Evolutionary conservation across 2,888 invertebrate genomes (phyloP), one percentile per base, ranked within the genome.

Genomic region (Dicranocentrus wangi): DNA sequence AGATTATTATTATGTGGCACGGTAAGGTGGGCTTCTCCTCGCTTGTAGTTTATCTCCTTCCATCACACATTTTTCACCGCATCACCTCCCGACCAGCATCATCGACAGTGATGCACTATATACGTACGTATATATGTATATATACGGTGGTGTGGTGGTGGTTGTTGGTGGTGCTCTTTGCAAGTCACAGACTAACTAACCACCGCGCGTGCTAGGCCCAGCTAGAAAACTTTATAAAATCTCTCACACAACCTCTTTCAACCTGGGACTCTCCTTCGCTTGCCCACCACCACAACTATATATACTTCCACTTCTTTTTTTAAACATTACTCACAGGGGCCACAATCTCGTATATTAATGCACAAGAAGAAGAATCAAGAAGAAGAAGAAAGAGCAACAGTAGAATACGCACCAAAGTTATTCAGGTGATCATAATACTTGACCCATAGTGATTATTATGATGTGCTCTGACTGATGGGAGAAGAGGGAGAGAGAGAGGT

Each of bases 341-440:
- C n/a, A n/a, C n/a, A 23, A 7, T 28, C 27, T 60, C 17, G n/a
- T 28, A 61, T 39, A 28, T 61, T 7, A 8, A 17, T 17, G 51
- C 51, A 58, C 58, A 58, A 7, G 10, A 58, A 58, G 58, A 58
- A 21, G 25, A 21, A 25, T 13, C 51, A n/a, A 51, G 51, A 15
- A 51, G n/a, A n/a, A n/a, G 17, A 53, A 53, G 19, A n/a, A 15
- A 17, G n/a, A n/a, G n/a, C n/a, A n/a, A n/a, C n/a, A n/a, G n/a
- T n/a, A n/a, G n/a, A n/a, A n/a, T n/a, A 15, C 63, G 42, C 63
- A 63, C 63, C 1, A 70, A 70, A 77, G 39, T 69, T 78, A 71
- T 78, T 78, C 78, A 78, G 60, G 78, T 78, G 78, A 71, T 78
- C 58, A 78, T 71, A 78, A 55, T 55, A 71, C 55, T 78, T 78